These are phyloP conservation scores for Ryuthela nishihirai DNA, from an alignment of 2,888 invertebrate genomes.

Conservation along the genomic window DNA sequence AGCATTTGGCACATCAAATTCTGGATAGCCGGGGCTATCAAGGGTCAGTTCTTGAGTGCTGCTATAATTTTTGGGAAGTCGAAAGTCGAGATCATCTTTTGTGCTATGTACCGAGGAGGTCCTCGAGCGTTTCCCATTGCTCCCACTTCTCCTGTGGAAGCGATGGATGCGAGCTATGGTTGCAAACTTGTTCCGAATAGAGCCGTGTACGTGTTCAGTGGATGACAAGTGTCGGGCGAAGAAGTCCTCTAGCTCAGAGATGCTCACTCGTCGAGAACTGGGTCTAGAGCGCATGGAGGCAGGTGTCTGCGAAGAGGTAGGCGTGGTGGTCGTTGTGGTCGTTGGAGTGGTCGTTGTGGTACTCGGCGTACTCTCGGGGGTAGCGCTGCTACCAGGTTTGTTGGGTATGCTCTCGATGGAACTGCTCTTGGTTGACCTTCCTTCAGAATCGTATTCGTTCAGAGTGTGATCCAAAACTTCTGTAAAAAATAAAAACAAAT, in stretches of 20 bases:
- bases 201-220: neutral
- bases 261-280: slow-evolving; percentile 76
- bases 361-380: slow-evolving; percentile 28
- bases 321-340: slow-evolving; percentile 28
- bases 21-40: neutral
- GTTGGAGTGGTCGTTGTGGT: slow-evolving; percentile 24
- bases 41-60: slow-evolving; percentile 25
- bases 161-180: slow-evolving; percentile 24
- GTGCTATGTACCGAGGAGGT: slow-evolving; percentile 3
- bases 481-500: slow-evolving; percentile 1
- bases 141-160: too few species aligned
- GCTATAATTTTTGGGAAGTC: slow-evolving; percentile 32
- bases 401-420: slow-evolving; percentile 42
- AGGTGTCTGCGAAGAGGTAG: slow-evolving; percentile 13
- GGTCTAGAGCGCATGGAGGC: slow-evolving; percentile 50
- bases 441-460: slow-evolving; percentile 43
- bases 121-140: slow-evolving; percentile 17
- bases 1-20: neutral
- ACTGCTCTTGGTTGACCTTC: slow-evolving; percentile 42
- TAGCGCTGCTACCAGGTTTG: slow-evolving; percentile 41
- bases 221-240: slow-evolving; percentile 69
- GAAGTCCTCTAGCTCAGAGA: slow-evolving; percentile 85
- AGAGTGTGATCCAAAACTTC: slow-evolving; percentile 47
- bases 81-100: slow-evolving; percentile 20
- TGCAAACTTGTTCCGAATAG: slow-evolving; percentile 20